These are phyloP conservation scores for Hystrix cristata DNA, from an alignment of 2,113 vertebrate species.

Conservation along the genomic window DNA sequence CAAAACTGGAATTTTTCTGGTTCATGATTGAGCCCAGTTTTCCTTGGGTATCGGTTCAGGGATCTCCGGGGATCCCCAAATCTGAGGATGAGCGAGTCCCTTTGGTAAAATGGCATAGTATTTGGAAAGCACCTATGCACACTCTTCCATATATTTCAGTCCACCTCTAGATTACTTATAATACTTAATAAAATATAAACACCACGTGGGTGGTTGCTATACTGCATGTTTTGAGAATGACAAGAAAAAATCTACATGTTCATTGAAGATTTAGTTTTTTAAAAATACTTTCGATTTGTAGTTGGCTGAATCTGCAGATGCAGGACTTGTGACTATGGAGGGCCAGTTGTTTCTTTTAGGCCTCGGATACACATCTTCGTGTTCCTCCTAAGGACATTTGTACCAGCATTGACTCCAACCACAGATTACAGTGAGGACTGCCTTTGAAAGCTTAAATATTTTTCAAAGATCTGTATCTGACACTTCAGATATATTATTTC, in stretches of 20 bases:
- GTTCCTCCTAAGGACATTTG: neutral
- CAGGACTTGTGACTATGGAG: neutral
- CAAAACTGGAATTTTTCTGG: neutral
- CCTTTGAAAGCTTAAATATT: slow-evolving; percentile 4
- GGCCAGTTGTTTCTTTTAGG: neutral
- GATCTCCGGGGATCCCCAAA: neutral
- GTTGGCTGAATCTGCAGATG: too few species aligned
- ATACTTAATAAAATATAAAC: neutral
- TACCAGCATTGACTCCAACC: neutral
- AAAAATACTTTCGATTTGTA: neutral
- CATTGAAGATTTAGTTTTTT: neutral
- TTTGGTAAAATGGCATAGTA: neutral
- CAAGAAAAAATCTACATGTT: neutral
- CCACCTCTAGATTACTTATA: neutral
- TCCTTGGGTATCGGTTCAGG: neutral
- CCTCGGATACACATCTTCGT: neutral
- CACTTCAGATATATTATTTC: neutral
- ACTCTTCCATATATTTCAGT: neutral
- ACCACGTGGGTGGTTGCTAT: neutral
- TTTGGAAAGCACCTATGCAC: neutral
- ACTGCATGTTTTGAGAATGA: neutral
- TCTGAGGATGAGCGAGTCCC: neutral
- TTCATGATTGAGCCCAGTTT: neutral
- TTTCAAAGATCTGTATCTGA: neutral
- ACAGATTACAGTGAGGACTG: neutral